These are phyloP conservation scores for Solea solea DNA, from an alignment of 2,113 vertebrate species.

Conservation along the genomic window DNA sequence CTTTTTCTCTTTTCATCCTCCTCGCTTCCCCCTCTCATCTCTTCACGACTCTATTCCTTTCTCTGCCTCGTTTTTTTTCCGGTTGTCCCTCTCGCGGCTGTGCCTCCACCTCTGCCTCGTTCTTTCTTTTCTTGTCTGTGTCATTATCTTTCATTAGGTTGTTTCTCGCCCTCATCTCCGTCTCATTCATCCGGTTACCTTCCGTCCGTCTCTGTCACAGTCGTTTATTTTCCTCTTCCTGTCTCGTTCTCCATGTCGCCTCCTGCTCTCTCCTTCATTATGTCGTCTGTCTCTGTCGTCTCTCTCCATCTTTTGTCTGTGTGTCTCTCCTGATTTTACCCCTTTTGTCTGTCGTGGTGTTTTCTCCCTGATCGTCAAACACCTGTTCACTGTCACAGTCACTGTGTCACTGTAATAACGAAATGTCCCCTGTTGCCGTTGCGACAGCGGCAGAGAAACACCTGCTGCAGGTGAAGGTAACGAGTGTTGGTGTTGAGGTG, in stretches of 20 bases:
- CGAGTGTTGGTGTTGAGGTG: background rate
- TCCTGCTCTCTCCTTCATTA: too few relatives aligned
- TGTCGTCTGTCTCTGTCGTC: background rate
- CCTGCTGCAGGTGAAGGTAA: background rate
- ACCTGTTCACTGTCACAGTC: too few relatives aligned
- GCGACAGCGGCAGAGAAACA: background rate
- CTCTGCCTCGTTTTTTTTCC: background rate
- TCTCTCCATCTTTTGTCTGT: background rate
- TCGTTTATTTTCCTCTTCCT: background rate
- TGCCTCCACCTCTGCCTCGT: background rate
- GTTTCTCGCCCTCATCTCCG: background rate
- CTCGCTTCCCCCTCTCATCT: background rate
- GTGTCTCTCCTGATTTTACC: too few relatives aligned
- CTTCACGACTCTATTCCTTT: background rate
- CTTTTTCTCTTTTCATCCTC: background rate
- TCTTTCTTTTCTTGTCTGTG: background rate
- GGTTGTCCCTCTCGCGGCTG: too few relatives aligned
- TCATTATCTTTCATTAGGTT: background rate
- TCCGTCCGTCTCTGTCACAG: background rate
- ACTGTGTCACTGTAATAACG: too few relatives aligned
- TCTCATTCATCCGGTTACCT: background rate
- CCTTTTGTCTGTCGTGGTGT: too few relatives aligned
- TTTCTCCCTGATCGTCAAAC: too few relatives aligned
- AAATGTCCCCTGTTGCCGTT: background rate
- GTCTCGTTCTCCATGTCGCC: background rate